phyloP scores from a whole-genome alignment of 2,888 invertebrate species.

The Phengaris alcon region DNA sequence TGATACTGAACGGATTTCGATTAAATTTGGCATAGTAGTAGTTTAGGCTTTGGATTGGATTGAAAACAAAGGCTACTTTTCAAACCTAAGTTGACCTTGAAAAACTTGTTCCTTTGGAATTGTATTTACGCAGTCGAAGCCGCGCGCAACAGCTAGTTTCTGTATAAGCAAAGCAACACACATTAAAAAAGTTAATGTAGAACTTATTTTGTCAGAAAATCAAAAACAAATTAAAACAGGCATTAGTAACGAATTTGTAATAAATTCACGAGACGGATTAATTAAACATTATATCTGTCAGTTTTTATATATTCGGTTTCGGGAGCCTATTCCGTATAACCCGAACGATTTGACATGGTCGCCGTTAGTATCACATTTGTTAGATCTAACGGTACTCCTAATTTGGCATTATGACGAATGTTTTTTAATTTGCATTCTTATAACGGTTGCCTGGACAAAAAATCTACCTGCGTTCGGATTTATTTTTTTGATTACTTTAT shows the following conservation, averaged over 20 bases:
- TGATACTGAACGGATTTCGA: too few species aligned
- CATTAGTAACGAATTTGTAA: slow-evolving; percentile 67
- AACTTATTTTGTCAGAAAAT: background rate
- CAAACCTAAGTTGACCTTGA: too few species aligned
- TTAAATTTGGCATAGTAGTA: too few species aligned
- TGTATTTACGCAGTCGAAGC: too few species aligned
- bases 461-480: background rate
- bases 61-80: too few species aligned
- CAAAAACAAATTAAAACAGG: slow-evolving; percentile 46
- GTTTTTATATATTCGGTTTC: slow-evolving; percentile 61
- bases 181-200: background rate
- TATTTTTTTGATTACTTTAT: background rate
- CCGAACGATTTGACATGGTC: slow-evolving; percentile 55
- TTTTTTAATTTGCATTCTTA: slow-evolving; percentile 17
- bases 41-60: too few species aligned
- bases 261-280: slow-evolving; percentile 59
- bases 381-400: slow-evolving; percentile 28
- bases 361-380: slow-evolving; percentile 44
- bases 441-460: background rate
- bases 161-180: background rate
- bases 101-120: too few species aligned
- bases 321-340: slow-evolving; percentile 52
- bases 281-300: slow-evolving; percentile 51
- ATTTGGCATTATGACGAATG: slow-evolving; percentile 27
- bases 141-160: background rate